Base-by-base conservation (phyloP, 2,797 vertebrate species). In the Phalloptychus januarius region DNA sequence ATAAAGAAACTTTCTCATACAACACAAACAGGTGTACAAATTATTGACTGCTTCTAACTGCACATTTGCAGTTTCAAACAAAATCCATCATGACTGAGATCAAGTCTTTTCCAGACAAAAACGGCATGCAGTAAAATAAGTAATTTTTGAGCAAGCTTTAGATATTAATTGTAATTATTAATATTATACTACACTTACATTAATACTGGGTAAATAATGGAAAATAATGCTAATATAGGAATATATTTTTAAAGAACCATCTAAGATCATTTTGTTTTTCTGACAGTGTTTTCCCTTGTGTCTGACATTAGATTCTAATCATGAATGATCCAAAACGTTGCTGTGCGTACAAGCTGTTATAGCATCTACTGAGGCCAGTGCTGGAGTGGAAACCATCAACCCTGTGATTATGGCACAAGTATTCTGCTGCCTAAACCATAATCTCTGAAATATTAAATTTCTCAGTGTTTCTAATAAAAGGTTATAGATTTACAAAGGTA, bases 1-100 rank as follows among this genome's bases (percentile, higher is more conserved):
- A 63, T 63, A 77, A 33, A 79, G 46, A 77, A 2, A 75, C 4
- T 72, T 74, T 71, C 33, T 25, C 8, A 56, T 48, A 45, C 20
- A 28, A 16, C 15, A 50, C 25, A 79, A 36, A 42, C 56, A 85
- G 82, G 52, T 73, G 77, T 40, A 79, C 42, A 63, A n/a, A 45
- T 28, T 13, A 28, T 38, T 52, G 2, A 13, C 75, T 76, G 61
- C 31, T 28, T 76, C 12, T 61, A 61, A 18, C 16, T 38, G 48
- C 52, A 74, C 52, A 31, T 74, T 74, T 58, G 25, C 16, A 10
- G 38, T 44, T 44, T 61, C 36, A 56, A 28, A 36, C 33, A 36
- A 73, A 7, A 54, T 42, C 12, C 16, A 7, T 54, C 12, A 28
- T 58, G 13, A 42, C 25, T 20, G 38, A 74, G n/a, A 28, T 28